phyloP scores from a whole-genome alignment of 1,140 invertebrate genomes.

The Linepithema humile region DNA sequence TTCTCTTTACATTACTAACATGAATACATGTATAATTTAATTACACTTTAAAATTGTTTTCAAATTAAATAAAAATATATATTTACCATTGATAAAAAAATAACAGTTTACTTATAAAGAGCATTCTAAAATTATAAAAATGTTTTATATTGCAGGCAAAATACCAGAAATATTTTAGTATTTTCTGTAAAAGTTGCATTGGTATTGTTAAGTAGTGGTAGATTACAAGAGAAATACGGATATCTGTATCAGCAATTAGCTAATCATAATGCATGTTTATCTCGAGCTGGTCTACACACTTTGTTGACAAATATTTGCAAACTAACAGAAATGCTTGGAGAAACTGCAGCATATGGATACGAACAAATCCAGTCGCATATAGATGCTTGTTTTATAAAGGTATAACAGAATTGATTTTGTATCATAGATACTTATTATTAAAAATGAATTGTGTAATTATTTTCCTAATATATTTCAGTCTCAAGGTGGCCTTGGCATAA shows the following conservation, averaged over 20 bases:
- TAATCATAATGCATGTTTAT: constrained; percentile 86
- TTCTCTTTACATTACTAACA: constrained; percentile 23
- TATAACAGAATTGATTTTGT: constrained; percentile 65
- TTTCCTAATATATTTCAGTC: constrained; percentile 73
- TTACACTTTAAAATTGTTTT: constrained; percentile 5
- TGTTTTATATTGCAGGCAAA: constrained; percentile 77
- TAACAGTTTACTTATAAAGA: neutral
- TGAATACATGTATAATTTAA: neutral
- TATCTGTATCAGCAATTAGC: constrained; percentile 86
- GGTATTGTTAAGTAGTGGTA: constrained; percentile 83
- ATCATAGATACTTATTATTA: neutral
- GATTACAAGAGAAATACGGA: constrained; percentile 86
- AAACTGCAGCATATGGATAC: constrained; percentile 84
- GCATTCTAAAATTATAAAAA: constrained; percentile 13
- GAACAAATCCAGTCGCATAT: constrained; percentile 84
- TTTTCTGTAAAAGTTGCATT: constrained; percentile 85
- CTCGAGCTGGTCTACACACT: constrained; percentile 82
- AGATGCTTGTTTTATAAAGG: constrained; percentile 85
- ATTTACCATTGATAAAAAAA: neutral
- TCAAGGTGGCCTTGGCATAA: constrained; percentile 84
- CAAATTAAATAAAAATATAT: neutral
- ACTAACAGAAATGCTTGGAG: constrained; percentile 85
- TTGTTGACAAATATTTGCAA: constrained; percentile 84
- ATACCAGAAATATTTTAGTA: constrained; percentile 82
- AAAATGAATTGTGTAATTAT: constrained; percentile 15